A percentile compares a stretch with the other conserved stretches of the same genome.
These are phyloP conservation scores for Stichopus horrens DNA, from an alignment of 53 echinoderm and acorn worm species.

Conservation along the genomic window DNA sequence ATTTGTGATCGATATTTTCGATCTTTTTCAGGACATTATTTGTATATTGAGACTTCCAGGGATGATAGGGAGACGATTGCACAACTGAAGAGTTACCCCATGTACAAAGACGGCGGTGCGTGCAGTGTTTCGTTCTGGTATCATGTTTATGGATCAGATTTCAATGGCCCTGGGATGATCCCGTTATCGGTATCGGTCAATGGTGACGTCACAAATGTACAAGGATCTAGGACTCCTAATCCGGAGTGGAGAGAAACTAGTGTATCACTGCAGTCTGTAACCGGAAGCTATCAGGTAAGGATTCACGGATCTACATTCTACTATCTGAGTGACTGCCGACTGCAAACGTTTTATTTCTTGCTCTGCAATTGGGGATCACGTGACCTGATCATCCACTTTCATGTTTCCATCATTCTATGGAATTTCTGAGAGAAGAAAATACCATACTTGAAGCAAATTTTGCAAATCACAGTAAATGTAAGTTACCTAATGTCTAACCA, in stretches of 20 bases:
- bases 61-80: conserved; percentile 55
- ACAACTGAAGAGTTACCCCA: conserved; percentile 53
- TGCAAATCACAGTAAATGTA: too few species aligned
- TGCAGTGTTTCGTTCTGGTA: conserved; percentile 69
- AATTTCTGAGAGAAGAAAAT: too few species aligned
- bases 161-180: conserved; percentile 19
- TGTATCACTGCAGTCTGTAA: neutral
- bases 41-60: conserved; percentile 79
- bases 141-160: conserved; percentile 68
- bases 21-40: conserved; percentile 67
- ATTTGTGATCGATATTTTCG: neutral
- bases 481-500: too few species aligned
- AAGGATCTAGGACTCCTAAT: neutral
- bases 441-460: too few species aligned
- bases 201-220: neutral
- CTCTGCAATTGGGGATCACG: too few species aligned
- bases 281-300: conserved; percentile 53
- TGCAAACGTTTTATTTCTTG: too few species aligned
- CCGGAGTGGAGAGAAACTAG: conserved; percentile 17
- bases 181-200: conserved; percentile 49
- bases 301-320: neutral
- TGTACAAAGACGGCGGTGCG: conserved; percentile 47
- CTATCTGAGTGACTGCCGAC: neutral
- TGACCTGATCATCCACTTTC: too few species aligned
- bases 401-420: too few species aligned